Conservation (phyloP, 1,140 invertebrate genomes). For the Lordiphosa collinella region DNA sequence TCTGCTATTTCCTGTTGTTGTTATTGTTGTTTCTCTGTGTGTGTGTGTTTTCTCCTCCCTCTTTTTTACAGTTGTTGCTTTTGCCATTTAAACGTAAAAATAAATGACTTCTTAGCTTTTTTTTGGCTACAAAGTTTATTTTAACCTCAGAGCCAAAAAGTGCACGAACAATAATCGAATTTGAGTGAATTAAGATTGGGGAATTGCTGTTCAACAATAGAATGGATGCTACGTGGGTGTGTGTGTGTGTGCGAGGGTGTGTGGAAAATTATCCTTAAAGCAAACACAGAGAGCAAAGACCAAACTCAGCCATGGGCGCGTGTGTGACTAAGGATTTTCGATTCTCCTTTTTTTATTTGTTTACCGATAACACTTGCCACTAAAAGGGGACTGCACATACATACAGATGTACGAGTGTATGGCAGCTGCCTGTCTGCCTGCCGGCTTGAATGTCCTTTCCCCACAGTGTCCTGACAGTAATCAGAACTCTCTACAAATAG, state of each 20-base stretch:
- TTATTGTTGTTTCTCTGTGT: neutral
- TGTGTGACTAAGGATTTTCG: slow-evolving; percentile 12
- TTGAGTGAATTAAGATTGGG: slow-evolving; percentile 79
- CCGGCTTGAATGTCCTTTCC: slow-evolving; percentile 1
- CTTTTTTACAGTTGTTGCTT: slow-evolving; percentile 54
- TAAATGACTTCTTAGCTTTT: slow-evolving; percentile 72
- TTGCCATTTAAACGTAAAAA: slow-evolving; percentile 68
- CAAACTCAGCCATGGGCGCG: slow-evolving; percentile 3
- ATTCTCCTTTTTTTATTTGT: slow-evolving; percentile 68
- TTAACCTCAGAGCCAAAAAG: slow-evolving; percentile 65
- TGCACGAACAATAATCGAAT: slow-evolving; percentile 75
- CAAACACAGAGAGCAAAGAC: slow-evolving; percentile 39
- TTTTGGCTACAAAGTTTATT: slow-evolving; percentile 60
- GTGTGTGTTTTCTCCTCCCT: slow-evolving; percentile 2
- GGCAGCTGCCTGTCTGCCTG: slow-evolving; percentile 27
- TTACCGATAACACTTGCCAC: slow-evolving; percentile 76
- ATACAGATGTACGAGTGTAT: neutral
- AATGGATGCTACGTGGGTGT: slow-evolving; percentile 31
- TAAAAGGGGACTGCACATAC: slow-evolving; percentile 56
- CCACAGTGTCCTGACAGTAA: slow-evolving; percentile 60
- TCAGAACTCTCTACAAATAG: slow-evolving; percentile 74
- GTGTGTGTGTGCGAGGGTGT: slow-evolving; percentile 20
- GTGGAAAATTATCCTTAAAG: slow-evolving; percentile 71
- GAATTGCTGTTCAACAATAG: slow-evolving; percentile 71
- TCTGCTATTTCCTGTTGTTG: slow-evolving; percentile 8